phyloP scores from a whole-genome alignment of 2,113 vertebrate genomes.

The Chrysemys picta region DNA sequence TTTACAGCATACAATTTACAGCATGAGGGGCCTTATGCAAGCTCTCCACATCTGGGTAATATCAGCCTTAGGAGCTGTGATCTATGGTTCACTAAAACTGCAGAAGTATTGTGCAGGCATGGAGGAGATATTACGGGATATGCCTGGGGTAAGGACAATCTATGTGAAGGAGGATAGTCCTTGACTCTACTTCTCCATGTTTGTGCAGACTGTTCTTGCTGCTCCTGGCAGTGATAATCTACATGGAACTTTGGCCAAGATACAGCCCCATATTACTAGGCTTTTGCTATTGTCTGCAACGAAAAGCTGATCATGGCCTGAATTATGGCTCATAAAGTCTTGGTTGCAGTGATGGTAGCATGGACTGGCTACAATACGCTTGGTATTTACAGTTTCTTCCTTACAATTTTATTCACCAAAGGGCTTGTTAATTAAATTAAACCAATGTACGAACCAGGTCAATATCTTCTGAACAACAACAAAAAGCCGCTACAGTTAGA shows the following conservation, averaged over 20 bases:
- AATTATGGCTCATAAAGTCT: neutral
- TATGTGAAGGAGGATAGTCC: constrained; percentile 17
- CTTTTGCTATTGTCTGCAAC: constrained; percentile 9
- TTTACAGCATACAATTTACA: neutral
- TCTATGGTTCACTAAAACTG: neutral
- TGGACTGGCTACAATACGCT: neutral
- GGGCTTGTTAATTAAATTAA: constrained; percentile 71
- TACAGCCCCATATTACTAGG: neutral
- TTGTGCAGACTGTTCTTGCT: neutral
- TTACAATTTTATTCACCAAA: constrained; percentile 74
- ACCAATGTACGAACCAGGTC: constrained; percentile 62
- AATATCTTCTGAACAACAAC: constrained; percentile 72
- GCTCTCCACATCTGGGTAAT: neutral
- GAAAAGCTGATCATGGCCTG: neutral
- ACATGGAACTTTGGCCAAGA: neutral
- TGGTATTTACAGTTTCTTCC: constrained; percentile 71
- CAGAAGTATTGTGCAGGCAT: constrained; percentile 26
- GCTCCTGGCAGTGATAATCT: neutral
- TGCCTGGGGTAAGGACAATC: neutral
- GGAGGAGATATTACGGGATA: constrained; percentile 26
- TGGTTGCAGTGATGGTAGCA: neutral
- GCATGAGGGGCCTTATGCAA: neutral
- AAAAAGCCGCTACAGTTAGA: constrained; percentile 70
- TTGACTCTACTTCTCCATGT: constrained; percentile 38
- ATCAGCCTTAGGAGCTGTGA: neutral